A percentile compares a stretch with the other conserved stretches of the same genome.
phyloP scores from a whole-genome alignment of 2,888 invertebrate species.

The Leucoma salicis region DNA sequence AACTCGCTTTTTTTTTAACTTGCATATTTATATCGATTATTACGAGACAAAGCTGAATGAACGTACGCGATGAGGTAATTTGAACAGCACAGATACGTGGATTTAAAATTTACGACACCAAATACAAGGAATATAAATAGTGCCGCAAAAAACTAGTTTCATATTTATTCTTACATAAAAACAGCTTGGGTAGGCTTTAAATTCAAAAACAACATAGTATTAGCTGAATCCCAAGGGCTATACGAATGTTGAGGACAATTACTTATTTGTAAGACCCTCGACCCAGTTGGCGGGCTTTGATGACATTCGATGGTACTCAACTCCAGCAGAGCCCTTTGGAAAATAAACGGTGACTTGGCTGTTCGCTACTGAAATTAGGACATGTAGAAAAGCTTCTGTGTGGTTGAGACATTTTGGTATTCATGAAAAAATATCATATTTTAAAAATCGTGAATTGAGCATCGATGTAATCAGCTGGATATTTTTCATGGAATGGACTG shows the following conservation, averaged over 20 bases:
- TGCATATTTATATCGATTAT: neutral
- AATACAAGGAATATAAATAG: neutral
- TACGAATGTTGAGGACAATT: neutral
- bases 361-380: neutral
- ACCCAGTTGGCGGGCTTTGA: constrained; percentile 50
- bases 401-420: no score
- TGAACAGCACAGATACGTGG: neutral
- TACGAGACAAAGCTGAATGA: neutral
- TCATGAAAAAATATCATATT: no score
- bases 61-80: neutral
- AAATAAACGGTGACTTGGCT: constrained; percentile 15
- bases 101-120: neutral
- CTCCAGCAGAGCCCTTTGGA: constrained; percentile 7
- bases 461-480: no score
- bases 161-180: no score
- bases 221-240: neutral
- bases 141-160: no score
- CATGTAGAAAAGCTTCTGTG: no score
- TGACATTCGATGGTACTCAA: constrained; percentile 50
- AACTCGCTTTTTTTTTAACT: constrained; percentile 1
- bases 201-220: no score
- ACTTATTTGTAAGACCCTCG: constrained; percentile 45
- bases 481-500: no score
- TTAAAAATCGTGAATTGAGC: no score
- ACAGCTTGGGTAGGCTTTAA: no score